phyloP scores from a whole-genome alignment of 2,797 vertebrate genomes.

The Ctenopoma kingsleyae region DNA sequence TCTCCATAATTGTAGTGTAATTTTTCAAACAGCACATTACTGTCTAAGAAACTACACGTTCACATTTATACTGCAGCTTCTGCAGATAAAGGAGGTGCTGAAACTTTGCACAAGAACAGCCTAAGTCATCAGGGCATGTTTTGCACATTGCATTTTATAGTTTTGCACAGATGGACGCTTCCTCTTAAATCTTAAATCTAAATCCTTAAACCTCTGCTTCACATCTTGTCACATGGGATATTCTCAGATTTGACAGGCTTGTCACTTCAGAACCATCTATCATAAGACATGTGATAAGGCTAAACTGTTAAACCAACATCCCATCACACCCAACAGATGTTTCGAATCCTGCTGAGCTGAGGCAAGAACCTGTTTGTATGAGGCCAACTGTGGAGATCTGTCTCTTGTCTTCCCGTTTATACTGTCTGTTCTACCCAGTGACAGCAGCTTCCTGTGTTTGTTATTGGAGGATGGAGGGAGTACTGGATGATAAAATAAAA shows the following conservation, averaged over 20 bases:
- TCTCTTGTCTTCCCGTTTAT: conserved; percentile 41
- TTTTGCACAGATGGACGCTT: conserved; percentile 35
- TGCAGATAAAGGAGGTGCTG: conserved; percentile 13
- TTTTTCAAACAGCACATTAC: conserved; percentile 78
- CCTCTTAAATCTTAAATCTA: conserved; percentile 18
- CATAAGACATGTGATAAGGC: conserved; percentile 25
- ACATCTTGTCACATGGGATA: conserved; percentile 19
- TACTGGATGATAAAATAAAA: conserved; percentile 65
- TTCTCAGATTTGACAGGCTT: conserved; percentile 53
- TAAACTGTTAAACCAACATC: conserved; percentile 47
- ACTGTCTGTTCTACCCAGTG: conserved; percentile 59
- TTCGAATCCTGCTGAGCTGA: conserved; percentile 22
- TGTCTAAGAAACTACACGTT: conserved; percentile 76
- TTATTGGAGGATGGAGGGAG: conserved; percentile 71
- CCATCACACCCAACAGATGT: conserved; percentile 65
- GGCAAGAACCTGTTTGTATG: conserved; percentile 40
- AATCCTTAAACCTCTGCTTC: conserved; percentile 11
- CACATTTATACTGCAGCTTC: conserved; percentile 54
- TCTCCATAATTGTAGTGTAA: conserved; percentile 83
- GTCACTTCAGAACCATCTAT: conserved; percentile 40
- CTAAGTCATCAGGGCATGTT: conserved; percentile 8
- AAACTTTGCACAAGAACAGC: conserved; percentile 5
- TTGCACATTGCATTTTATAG: conserved; percentile 20
- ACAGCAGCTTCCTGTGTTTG: conserved; percentile 84
- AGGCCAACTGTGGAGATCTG: conserved; percentile 18